Percentiles rank a stretch among this genome's conserved stretches.
Conservation (phyloP, 2,113 vertebrate species). For the Sylvietta virens region DNA sequence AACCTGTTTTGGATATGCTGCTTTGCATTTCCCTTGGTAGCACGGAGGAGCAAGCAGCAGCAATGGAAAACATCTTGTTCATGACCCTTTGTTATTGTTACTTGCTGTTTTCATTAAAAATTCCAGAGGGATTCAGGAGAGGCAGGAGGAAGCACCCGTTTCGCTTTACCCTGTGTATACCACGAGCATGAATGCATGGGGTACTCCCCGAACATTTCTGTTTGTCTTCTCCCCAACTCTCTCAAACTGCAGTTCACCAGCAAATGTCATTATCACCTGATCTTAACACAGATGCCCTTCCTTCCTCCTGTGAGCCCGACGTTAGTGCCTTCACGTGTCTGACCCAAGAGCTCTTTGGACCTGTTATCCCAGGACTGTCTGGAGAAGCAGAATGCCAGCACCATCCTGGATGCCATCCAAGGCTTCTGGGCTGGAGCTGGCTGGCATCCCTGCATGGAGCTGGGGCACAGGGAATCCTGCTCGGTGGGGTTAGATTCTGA, state of each 20-base stretch:
- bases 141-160: neutral
- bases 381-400: neutral
- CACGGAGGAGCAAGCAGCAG: neutral
- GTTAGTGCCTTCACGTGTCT: rapidly evolving
- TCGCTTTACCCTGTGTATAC: rapidly evolving
- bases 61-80: neutral
- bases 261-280: neutral
- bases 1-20: neutral
- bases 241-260: neutral
- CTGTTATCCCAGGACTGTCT: rapidly evolving
- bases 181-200: rapidly evolving
- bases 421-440: neutral
- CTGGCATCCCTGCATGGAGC: neutral
- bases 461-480: neutral
- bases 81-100: neutral
- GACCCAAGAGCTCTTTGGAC: neutral
- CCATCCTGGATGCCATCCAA: neutral
- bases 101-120: neutral
- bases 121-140: neutral
- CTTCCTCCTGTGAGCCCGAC: neutral
- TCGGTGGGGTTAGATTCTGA: neutral
- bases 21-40: neutral
- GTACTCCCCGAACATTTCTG: neutral
- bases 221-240: neutral
- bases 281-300: neutral